Evolutionary conservation across 2,888 invertebrate genomes (phyloP), one percentile per base, ranked within the genome.

Genomic region (Hybos culiciformis): DNA sequence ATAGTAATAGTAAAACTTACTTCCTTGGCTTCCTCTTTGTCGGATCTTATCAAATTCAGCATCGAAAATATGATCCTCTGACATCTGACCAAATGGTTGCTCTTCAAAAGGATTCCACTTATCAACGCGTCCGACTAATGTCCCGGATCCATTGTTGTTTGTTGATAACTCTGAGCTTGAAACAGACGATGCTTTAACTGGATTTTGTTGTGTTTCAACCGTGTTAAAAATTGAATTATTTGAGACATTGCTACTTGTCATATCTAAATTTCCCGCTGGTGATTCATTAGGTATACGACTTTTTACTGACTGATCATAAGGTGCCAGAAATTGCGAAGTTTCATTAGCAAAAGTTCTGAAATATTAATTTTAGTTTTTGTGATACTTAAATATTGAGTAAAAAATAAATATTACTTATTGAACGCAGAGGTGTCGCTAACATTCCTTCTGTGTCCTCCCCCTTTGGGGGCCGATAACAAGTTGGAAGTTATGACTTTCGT

Each of bases 31-130:
- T 31, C 83, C 83, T 50, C 83, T 81, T 54, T 80, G 71, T 52
- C 84, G 68, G 54, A 85, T 79, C 63, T 81, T 81, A 61, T 86
- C 85, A 60, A 86, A 85, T 63, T 86, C 85, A 32, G 79, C 81
- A 44, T 84, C 85, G 63, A 86, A 85, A 52, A 83, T 76, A 54
- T 81, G 78, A 70, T 86, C 85, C 56, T 85, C 85, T 5, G 80
- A 78, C 67, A 83, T 73, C 56, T 78, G 77, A 58, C 75, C 75
- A 59, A 83, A 83, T 20, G 79, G 79, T 41, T 75, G 72, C 53
- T 81, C 82, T 56, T 81, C 83, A 57, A 87, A 87, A 2, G 87
- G 87, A 67, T 87, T 87, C 86, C 86, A 86, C 50, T 81, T 78
- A 56, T 82, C 80, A 19, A 63, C 57, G 17, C 62, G 60, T 24